A percentile compares a stretch with the other conserved stretches of the same genome.
phyloP scores from a whole-genome alignment of 1,140 invertebrate species.

The Philopotamus ludificatus region DNA sequence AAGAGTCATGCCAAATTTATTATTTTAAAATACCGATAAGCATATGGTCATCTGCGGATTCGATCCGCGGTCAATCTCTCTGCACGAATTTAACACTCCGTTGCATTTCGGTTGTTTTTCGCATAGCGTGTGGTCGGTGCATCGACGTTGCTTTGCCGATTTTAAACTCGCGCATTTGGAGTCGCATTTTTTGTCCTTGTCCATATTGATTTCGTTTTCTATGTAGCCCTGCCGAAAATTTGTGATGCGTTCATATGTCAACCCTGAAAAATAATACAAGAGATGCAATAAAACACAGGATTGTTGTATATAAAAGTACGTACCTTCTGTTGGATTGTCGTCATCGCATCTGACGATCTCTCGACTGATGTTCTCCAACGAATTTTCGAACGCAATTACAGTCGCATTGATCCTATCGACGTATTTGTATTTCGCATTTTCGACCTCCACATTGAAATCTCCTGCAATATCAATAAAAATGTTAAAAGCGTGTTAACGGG shows the following conservation, averaged over 20 bases:
- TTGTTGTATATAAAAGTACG: too few species aligned
- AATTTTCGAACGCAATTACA: conserved; percentile 62
- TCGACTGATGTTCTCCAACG: conserved; percentile 64
- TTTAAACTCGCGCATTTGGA: conserved; percentile 76
- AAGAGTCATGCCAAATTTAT: too few species aligned
- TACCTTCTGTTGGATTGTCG: conserved; percentile 61
- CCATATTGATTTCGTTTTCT: conserved; percentile 86
- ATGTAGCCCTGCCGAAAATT: conserved; percentile 82
- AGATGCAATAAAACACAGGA: not conserved
- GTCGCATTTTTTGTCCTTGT: conserved; percentile 68
- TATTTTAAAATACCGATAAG: too few species aligned
- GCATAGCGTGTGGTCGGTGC: conserved; percentile 65
- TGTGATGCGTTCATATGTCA: conserved; percentile 75
- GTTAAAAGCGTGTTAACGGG: too few species aligned
- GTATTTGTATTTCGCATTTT: conserved; percentile 64
- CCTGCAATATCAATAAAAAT: too few species aligned
- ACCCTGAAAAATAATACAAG: conserved; percentile 56
- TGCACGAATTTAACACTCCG: too few species aligned
- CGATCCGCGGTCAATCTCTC: too few species aligned
- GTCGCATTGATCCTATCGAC: conserved; percentile 64
- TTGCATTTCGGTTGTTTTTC: too few species aligned
- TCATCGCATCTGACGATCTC: conserved; percentile 79
- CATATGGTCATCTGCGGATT: too few species aligned
- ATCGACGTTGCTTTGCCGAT: conserved; percentile 71
- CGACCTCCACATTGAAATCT: conserved; percentile 66